phyloP scores from a whole-genome alignment of 2,888 invertebrate genomes.

The Acrobasis suavella region DNA sequence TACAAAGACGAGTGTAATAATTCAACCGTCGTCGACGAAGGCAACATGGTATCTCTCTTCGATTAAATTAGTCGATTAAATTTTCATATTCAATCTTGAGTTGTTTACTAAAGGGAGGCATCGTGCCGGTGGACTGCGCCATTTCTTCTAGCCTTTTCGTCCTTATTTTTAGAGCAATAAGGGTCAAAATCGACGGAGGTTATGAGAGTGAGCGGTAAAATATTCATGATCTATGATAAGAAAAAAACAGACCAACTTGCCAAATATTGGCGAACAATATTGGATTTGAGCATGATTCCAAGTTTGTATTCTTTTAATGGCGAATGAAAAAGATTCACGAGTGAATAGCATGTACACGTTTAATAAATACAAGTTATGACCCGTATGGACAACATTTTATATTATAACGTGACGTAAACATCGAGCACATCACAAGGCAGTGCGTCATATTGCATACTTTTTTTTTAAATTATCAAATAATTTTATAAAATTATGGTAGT shows the following conservation, averaged over 20 bases:
- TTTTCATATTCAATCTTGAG: slow-evolving; percentile 91
- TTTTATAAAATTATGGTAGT: too few relatives aligned
- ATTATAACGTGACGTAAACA: too few relatives aligned
- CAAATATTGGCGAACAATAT: slow-evolving; percentile 39
- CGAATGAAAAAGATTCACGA: neutral
- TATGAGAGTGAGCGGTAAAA: slow-evolving; percentile 38
- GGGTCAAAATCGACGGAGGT: slow-evolving; percentile 26
- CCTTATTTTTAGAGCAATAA: slow-evolving; percentile 30
- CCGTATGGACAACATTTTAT: too few relatives aligned
- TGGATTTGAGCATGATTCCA: slow-evolving; percentile 13
- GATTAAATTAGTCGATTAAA: slow-evolving; percentile 89
- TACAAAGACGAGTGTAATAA: slow-evolving; percentile 51
- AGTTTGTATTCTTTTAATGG: neutral
- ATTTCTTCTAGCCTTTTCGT: slow-evolving; percentile 32
- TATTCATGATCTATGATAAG: slow-evolving; percentile 55
- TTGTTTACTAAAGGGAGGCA: slow-evolving; percentile 84
- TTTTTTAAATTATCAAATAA: too few relatives aligned
- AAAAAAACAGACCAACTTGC: slow-evolving; percentile 44
- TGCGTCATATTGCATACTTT: too few relatives aligned
- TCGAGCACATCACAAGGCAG: too few relatives aligned
- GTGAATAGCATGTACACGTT: too few relatives aligned
- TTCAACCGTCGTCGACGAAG: slow-evolving; percentile 49
- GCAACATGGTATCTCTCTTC: slow-evolving; percentile 71
- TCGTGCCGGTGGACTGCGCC: slow-evolving; percentile 42
- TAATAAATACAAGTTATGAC: too few relatives aligned